A percentile compares a stretch with the other conserved stretches of the same genome.
Evolutionary conservation across 2,113 vertebrate species (phyloP).

Genomic region (Plotosus lineatus): DNA sequence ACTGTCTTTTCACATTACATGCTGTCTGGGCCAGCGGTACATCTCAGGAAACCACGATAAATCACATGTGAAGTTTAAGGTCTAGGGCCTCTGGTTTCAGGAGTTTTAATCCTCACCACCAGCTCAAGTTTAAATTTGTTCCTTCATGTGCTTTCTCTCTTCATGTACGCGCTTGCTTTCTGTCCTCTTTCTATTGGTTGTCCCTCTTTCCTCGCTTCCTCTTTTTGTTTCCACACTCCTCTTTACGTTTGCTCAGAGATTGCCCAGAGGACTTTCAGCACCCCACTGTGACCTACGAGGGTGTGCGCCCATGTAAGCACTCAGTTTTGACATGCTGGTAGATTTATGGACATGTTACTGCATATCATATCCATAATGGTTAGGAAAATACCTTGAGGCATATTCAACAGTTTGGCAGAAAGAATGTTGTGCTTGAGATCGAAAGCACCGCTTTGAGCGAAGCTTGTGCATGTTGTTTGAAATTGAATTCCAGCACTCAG

Average conservation of each 20-base stretch:
- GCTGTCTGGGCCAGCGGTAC: slow-evolving; percentile 26
- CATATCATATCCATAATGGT: slow-evolving; percentile 48
- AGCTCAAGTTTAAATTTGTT: slow-evolving; percentile 12
- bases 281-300: slow-evolving; percentile 28
- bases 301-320: slow-evolving; percentile 22
- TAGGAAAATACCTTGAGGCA: slow-evolving; percentile 44
- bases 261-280: slow-evolving; percentile 32
- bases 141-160: background rate
- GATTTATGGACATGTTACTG: slow-evolving; percentile 47
- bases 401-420: slow-evolving; percentile 27
- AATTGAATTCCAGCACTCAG: slow-evolving; percentile 35
- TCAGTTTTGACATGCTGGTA: slow-evolving; percentile 43
- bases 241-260: slow-evolving; percentile 19
- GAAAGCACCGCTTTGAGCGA: slow-evolving; percentile 11
- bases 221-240: slow-evolving; percentile 33
- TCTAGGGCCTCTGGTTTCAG: slow-evolving; percentile 31
- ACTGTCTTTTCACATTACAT: slow-evolving; percentile 38
- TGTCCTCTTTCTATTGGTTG: slow-evolving; percentile 6
- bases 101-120: slow-evolving; percentile 9
- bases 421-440: slow-evolving; percentile 19
- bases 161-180: slow-evolving; percentile 1
- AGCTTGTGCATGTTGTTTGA: slow-evolving; percentile 37
- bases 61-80: slow-evolving; percentile 37
- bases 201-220: slow-evolving; percentile 17
- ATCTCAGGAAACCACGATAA: slow-evolving; percentile 37